Percentiles rank a stretch among this genome's conserved stretches.
These are phyloP conservation scores for Athalia rosae DNA, from an alignment of 2,888 invertebrate species.

Conservation along the genomic window DNA sequence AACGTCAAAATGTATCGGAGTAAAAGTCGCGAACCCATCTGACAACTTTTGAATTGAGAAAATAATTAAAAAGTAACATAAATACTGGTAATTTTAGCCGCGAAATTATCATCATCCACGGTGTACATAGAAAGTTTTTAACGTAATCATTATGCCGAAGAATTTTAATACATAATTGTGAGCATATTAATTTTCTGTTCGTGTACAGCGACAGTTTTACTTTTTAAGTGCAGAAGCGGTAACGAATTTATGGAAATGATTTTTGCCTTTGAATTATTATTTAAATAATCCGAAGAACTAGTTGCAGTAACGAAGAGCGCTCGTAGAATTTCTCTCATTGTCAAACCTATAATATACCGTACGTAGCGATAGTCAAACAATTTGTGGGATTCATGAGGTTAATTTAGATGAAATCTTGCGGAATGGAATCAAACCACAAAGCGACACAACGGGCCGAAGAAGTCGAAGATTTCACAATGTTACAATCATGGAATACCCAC, in stretches of 20 bases:
- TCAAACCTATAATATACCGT: background rate
- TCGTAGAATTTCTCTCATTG: background rate
- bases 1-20: too few species aligned
- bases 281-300: background rate
- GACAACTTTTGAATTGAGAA: background rate
- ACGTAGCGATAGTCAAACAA: background rate
- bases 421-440: conserved; percentile 39
- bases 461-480: conserved; percentile 30
- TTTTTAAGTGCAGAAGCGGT: background rate
- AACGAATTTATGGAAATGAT: background rate
- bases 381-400: conserved; percentile 28
- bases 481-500: too few species aligned
- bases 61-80: too few species aligned
- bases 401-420: conserved; percentile 35
- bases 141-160: too few species aligned
- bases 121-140: too few species aligned
- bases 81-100: too few species aligned
- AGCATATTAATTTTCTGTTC: too few species aligned
- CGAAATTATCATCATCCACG: too few species aligned
- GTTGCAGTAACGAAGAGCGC: background rate
- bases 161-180: too few species aligned
- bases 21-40: background rate
- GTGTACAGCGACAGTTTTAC: too few species aligned
- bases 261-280: too few species aligned
- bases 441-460: conserved; percentile 6